Conservation (phyloP, 2,888 invertebrate species). For the Pammene fasciana region DNA sequence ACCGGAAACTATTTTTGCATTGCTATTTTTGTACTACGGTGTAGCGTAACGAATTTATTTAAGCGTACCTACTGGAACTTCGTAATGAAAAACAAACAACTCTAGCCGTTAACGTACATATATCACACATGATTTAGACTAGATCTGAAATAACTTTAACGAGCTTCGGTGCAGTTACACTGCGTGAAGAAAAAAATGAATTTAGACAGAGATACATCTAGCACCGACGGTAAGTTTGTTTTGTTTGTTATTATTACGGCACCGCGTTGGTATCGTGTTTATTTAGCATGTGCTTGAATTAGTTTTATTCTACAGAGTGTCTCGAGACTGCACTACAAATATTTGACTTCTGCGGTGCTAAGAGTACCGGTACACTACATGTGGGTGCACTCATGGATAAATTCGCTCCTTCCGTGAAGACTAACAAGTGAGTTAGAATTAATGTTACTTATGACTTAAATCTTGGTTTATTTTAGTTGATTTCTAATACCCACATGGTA, state of each 20-base stretch:
- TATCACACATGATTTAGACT: slow-evolving; percentile 46
- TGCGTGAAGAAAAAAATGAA: slow-evolving; percentile 59
- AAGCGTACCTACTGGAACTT: slow-evolving; percentile 40
- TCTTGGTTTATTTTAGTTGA: not conserved
- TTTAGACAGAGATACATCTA: slow-evolving; percentile 63
- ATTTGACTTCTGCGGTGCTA: slow-evolving; percentile 74
- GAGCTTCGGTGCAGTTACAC: slow-evolving; percentile 39
- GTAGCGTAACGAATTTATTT: slow-evolving; percentile 66
- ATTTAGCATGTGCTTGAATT: slow-evolving; percentile 57
- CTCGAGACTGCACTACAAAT: slow-evolving; percentile 73
- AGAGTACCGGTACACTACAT: slow-evolving; percentile 63
- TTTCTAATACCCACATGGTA: not conserved
- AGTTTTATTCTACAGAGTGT: slow-evolving; percentile 69
- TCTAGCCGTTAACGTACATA: slow-evolving; percentile 54
- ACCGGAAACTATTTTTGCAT: slow-evolving; percentile 51
- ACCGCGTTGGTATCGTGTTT: slow-evolving; percentile 66
- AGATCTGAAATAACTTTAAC: slow-evolving; percentile 35
- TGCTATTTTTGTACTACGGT: slow-evolving; percentile 65
- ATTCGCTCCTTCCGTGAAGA: slow-evolving; percentile 73
- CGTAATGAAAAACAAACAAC: slow-evolving; percentile 67
- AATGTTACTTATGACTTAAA: not conserved
- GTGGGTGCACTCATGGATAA: slow-evolving; percentile 75
- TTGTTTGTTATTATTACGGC: slow-evolving; percentile 59
- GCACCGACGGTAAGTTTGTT: slow-evolving; percentile 65
- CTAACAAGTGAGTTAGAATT: slow-evolving; percentile 68